These are phyloP conservation scores for Heliconius cydno DNA, from an alignment of 2,888 invertebrate species.

Conservation along the genomic window DNA sequence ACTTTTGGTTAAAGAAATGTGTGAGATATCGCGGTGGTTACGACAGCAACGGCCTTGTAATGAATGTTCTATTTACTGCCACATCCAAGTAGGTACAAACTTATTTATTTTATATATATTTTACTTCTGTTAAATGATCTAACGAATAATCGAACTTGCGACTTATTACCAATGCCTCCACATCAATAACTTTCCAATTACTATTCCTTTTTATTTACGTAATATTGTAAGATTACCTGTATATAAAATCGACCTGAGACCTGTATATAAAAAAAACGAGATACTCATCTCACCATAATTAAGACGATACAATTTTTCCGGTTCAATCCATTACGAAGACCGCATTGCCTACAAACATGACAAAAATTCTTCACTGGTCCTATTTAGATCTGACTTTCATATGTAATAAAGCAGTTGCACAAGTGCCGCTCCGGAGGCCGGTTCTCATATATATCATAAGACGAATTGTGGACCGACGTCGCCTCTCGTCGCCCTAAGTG, in stretches of 20 bases:
- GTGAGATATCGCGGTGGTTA: constrained; percentile 14
- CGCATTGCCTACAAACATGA: neutral
- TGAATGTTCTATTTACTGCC: neutral
- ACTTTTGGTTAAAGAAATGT: constrained; percentile 27
- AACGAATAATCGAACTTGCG: neutral
- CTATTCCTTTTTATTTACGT: neutral
- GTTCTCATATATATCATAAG: constrained; percentile 46
- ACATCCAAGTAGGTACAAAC: neutral
- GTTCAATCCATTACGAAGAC: neutral
- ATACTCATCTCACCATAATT: neutral
- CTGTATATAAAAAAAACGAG: neutral
- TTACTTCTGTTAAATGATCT: neutral
- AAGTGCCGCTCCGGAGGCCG: constrained; percentile 35
- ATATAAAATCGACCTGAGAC: no score
- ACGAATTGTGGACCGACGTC: constrained; percentile 35
- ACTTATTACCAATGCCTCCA: no score
- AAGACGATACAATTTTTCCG: constrained; percentile 15
- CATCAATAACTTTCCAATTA: neutral
- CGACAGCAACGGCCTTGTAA: neutral
- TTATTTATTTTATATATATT: neutral
- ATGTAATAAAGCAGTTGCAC: constrained; percentile 36
- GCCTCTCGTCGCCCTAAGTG: constrained; percentile 39
- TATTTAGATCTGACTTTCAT: constrained; percentile 34
- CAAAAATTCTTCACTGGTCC: constrained; percentile 33
- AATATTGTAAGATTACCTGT: neutral